Conservation (phyloP, 2,888 invertebrate genomes). For the Agonopterix subpropinquella region DNA sequence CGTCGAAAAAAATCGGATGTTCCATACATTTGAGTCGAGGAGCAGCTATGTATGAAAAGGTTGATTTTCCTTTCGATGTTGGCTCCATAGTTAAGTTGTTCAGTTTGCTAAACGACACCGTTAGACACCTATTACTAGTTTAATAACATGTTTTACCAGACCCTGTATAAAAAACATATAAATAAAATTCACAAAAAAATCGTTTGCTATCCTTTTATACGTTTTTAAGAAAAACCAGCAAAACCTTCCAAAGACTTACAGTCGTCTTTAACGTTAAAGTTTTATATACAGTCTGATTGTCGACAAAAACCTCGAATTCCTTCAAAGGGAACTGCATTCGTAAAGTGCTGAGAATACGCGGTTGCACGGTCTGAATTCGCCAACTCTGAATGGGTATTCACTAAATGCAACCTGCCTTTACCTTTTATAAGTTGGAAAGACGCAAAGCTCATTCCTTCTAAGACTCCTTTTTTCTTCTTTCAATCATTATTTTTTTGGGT, state of each 20-base stretch:
- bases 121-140: too few species aligned
- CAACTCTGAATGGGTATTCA: slow-evolving; percentile 67
- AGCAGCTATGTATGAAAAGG: too few species aligned
- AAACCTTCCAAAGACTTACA: neutral
- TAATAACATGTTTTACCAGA: too few species aligned
- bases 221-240: too few species aligned
- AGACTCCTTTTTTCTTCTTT: slow-evolving; percentile 46
- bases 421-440: slow-evolving; percentile 66
- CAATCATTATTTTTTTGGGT: slow-evolving; percentile 34
- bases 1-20: too few species aligned
- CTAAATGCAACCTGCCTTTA: slow-evolving; percentile 62
- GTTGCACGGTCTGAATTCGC: slow-evolving; percentile 55
- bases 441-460: slow-evolving; percentile 58
- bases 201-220: too few species aligned
- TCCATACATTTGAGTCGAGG: too few species aligned
- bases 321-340: slow-evolving; percentile 65
- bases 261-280: slow-evolving; percentile 33
- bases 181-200: too few species aligned
- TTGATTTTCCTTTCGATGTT: too few species aligned
- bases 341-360: slow-evolving; percentile 54
- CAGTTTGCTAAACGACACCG: too few species aligned
- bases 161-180: too few species aligned
- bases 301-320: slow-evolving; percentile 54
- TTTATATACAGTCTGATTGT: slow-evolving; percentile 55
- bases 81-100: too few species aligned